Base-by-base conservation (phyloP, 2,888 invertebrate species). In the Lepidochitona cinerea region DNA sequence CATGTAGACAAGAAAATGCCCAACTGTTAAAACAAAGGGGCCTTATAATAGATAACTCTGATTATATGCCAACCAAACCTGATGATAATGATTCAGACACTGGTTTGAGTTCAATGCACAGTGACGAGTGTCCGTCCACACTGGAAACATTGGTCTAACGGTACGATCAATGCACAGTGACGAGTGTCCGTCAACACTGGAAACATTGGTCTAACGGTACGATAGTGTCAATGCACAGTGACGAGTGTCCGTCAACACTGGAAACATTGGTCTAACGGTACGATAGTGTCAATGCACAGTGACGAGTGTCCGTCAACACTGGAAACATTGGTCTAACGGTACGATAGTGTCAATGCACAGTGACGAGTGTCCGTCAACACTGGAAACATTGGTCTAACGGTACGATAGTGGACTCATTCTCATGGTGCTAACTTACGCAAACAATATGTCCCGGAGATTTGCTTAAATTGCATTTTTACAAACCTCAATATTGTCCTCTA, bases 91-190 rank as follows among this genome's bases (percentile, higher is more conserved):
- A 92, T 79, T 91, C 91, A 1, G 92, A 92, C 80, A 92, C 92
- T 0, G 92, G 92, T 0, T 88, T 92, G 4, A 92, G 92, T 81
- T 92, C 92, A 0, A 86, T 92, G 78, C 92, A 92, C 77, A 92
- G 91, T 71, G 87, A 88, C 74, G 88, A 86, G 71, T 80, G 83
- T 0, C 76, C 82, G 26, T 14, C 59, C 12, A 26, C 32, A 4
- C 59, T 59, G 26, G 59, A 59, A 26, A 59, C 59, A 29, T 9
- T 59, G 14, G 59, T 59, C 23, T 59, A 32, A 59, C 18, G n/a
- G n/a, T n/a, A n/a, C n/a, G 92, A 81, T 92, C 92, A 0, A 86
- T 92, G 78, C 92, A 92, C 77, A 92, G 91, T 71, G 87, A 88
- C 74, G 88, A 86, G 71, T 80, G 83, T 0, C 76, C 82, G 26